A percentile compares a stretch with the other conserved stretches of the same genome.
Evolutionary conservation across 2,888 invertebrate species (phyloP).

Genomic region (Acrobasis suavella): DNA sequence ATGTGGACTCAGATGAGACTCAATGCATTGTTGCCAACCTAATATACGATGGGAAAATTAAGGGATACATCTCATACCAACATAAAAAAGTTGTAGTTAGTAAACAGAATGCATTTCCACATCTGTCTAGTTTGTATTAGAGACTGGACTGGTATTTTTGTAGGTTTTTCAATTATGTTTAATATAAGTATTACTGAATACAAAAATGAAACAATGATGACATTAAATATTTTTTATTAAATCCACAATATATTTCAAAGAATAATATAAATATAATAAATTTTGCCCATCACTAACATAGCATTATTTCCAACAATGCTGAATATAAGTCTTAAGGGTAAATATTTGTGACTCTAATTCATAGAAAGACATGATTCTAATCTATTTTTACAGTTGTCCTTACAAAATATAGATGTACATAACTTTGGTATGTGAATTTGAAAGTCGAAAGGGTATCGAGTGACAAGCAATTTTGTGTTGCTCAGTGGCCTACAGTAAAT

Average conservation of each 20-base stretch:
- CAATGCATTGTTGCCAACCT: slow-evolving; percentile 98
- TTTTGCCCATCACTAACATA: slow-evolving; percentile 66
- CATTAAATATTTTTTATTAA: slow-evolving; percentile 78
- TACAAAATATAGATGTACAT: slow-evolving; percentile 31
- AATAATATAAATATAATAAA: slow-evolving; percentile 81
- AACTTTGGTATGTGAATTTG: slow-evolving; percentile 29
- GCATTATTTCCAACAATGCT: slow-evolving; percentile 64
- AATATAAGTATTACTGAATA: background rate
- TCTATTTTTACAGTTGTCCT: slow-evolving; percentile 42
- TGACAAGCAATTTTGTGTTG: slow-evolving; percentile 38
- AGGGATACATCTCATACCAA: slow-evolving; percentile 98
- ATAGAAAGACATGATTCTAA: slow-evolving; percentile 40
- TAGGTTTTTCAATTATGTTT: background rate
- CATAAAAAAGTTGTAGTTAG: slow-evolving; percentile 98
- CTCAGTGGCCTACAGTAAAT: slow-evolving; percentile 29
- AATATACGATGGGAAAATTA: slow-evolving; percentile 97
- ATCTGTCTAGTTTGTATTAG: slow-evolving; percentile 84
- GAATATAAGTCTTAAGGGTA: slow-evolving; percentile 57
- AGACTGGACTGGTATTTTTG: slow-evolving; percentile 7
- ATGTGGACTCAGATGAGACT: slow-evolving; percentile 96
- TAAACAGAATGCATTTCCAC: slow-evolving; percentile 97
- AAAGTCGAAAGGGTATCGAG: slow-evolving; percentile 30
- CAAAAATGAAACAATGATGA: slow-evolving; percentile 60
- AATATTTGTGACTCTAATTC: slow-evolving; percentile 53
- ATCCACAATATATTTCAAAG: slow-evolving; percentile 81